A percentile compares a stretch with the other conserved stretches of the same genome.
Conservation (phyloP, 2,888 invertebrate genomes). For the Cotesia congregata region DNA sequence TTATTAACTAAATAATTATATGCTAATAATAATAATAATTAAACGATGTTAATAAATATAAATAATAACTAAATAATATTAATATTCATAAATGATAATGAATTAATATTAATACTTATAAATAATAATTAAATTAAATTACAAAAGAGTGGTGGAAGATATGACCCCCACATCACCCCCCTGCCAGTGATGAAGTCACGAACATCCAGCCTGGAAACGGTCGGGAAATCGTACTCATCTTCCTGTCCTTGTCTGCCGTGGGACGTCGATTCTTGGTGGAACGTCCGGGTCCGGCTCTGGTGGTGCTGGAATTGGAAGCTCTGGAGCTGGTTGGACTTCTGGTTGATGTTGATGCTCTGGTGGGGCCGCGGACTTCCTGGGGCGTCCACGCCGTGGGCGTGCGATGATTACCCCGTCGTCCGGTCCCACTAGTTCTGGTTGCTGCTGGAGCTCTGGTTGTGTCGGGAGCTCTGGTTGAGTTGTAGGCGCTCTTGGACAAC, state of each 20-base stretch:
- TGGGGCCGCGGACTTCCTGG: no score
- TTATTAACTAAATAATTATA: no score
- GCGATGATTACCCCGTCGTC: not conserved
- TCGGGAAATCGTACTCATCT: not conserved
- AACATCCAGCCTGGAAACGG: slow-evolving; percentile 2
- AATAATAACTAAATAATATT: no score
- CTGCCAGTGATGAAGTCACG: slow-evolving; percentile 9
- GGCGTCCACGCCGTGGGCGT: not conserved
- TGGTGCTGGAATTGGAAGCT: not conserved
- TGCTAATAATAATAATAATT: no score
- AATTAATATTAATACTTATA: no score
- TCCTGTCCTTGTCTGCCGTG: not conserved
- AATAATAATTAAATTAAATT: no score
- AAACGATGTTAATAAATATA: no score
- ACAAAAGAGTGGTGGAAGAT: no score
- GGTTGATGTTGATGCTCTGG: no score
- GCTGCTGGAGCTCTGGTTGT: not conserved
- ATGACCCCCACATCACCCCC: not conserved
- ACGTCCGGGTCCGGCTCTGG: not conserved
- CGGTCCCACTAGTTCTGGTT: not conserved
- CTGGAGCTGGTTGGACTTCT: not conserved
- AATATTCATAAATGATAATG: no score
- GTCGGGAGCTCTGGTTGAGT: not conserved
- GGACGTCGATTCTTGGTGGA: not conserved
- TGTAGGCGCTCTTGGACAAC: not conserved